These are phyloP conservation scores for Meleagris gallopavo DNA, from an alignment of 2,113 vertebrate genomes.

Conservation along the genomic window DNA sequence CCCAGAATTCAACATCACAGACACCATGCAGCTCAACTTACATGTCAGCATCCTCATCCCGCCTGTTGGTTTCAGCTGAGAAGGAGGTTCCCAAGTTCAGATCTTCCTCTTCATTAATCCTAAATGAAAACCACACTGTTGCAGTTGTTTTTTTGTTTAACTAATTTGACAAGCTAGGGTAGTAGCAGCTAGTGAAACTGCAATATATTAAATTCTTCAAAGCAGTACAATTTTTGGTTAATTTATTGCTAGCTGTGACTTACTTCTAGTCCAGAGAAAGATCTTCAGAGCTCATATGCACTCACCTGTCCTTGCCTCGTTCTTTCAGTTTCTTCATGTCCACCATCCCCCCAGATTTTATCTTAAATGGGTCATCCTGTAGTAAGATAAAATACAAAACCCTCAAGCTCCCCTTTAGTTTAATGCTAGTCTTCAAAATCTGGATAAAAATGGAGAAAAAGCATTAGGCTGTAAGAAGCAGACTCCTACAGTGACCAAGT, in stretches of 20 bases:
- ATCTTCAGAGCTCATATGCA: neutral
- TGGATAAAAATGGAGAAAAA: neutral
- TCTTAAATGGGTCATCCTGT: slow-evolving; percentile 95
- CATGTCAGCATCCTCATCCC: slow-evolving; percentile 99
- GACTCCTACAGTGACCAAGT: neutral
- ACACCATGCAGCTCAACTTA: slow-evolving; percentile 64
- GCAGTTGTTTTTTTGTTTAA: neutral
- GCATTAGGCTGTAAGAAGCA: neutral
- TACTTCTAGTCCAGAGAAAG: neutral
- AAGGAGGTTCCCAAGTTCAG: slow-evolving; percentile 96
- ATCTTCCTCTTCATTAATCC: slow-evolving; percentile 93
- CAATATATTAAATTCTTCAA: neutral
- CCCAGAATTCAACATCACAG: neutral
- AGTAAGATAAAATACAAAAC: neutral
- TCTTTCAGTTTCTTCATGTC: slow-evolving; percentile 99
- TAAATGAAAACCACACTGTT: slow-evolving; percentile 46
- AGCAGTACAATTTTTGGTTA: neutral
- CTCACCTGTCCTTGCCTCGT: slow-evolving; percentile 90
- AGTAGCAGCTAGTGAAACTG: neutral
- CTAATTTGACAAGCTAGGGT: neutral
- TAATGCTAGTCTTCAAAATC: neutral
- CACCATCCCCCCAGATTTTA: slow-evolving; percentile 95
- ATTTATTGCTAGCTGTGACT: neutral
- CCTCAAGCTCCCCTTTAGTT: neutral
- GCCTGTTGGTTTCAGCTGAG: slow-evolving; percentile 96